phyloP scores from a whole-genome alignment of 2,797 vertebrate species.

The Simalia tracyae region DNA sequence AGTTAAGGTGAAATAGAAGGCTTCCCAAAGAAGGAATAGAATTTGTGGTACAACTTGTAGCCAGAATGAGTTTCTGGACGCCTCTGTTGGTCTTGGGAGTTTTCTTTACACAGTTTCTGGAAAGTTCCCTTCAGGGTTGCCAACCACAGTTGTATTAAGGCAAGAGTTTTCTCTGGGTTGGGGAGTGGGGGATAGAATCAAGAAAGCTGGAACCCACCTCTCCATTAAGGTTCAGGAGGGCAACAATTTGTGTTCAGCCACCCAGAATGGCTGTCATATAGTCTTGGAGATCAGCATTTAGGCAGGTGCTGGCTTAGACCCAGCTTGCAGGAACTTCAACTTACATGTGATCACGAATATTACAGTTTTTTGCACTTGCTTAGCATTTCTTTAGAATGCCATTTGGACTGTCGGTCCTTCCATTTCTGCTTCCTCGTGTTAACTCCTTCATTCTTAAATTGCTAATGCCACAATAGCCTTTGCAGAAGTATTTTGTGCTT shows the following conservation, averaged over 20 bases:
- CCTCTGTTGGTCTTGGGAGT: neutral
- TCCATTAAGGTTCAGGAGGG: neutral
- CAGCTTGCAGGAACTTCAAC: neutral
- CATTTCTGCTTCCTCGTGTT: constrained; percentile 2
- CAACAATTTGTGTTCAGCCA: neutral
- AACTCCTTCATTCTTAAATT: neutral
- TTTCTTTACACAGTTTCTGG: neutral
- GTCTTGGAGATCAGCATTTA: neutral
- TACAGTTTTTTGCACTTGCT: neutral
- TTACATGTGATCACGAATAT: neutral
- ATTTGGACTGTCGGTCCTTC: neutral
- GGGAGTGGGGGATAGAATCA: neutral
- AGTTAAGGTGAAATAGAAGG: neutral
- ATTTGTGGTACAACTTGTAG: neutral
- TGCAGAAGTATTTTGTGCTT: accelerated
- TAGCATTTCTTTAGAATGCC: neutral
- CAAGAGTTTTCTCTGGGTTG: neutral
- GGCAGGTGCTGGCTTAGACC: neutral
- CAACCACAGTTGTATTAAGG: neutral
- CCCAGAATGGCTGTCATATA: neutral
- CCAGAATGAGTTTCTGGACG: neutral
- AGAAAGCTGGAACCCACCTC: neutral
- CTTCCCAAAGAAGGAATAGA: neutral
- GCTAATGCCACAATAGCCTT: neutral
- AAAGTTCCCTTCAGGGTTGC: neutral